Evolutionary conservation across 2,888 invertebrate genomes (phyloP), one percentile per base, ranked within the genome.

Genomic region (Torymus aiolomorphi): DNA sequence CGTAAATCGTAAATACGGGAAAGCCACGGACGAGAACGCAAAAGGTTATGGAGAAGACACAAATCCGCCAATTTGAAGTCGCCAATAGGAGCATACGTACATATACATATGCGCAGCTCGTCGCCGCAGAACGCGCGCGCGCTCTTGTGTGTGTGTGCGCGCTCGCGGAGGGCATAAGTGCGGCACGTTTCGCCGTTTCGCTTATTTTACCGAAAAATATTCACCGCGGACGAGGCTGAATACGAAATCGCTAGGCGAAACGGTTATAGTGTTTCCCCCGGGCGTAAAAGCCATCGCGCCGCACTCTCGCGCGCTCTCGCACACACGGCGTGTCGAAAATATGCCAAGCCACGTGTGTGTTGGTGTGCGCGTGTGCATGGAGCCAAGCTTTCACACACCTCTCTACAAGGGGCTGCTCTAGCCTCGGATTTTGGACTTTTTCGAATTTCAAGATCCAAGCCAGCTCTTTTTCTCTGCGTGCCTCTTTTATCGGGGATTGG

Each of bases 31-130:
- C 77, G 76, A 63, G 42, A 67, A 65, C 20, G 51, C 57, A 71
- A 77, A 65, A 49, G 71, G 65, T 31, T 76, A 67, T 51, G 54
- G 62, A 63, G 59, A 20, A 71, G 71, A 59, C 61, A 65, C 63
- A 77, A 77, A 71, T 77, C 74, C 72, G 57, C 42, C 66, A 76
- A 76, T 82, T 79, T 77, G 63, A 63, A n/a, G 20, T 63, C 54
- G n/a, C 70, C 54, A 56, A 62, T 62, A 24, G 24, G 24, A 24
- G 24, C 24, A 24, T 24, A 24, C 24, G 2, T 24, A 24, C 3
- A 24, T 3, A 24, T 24, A 24, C 3, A 24, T 24, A 24, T 24
- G 24, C 24, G 3, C 24, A 2, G 24, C 24, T 24, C 24, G 3
- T 3, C 24, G 24, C 24, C 24, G 3, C 3, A 24, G 24, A 24